Conservation (phyloP, 2,113 vertebrate genomes). For the Ciconia maguari region DNA sequence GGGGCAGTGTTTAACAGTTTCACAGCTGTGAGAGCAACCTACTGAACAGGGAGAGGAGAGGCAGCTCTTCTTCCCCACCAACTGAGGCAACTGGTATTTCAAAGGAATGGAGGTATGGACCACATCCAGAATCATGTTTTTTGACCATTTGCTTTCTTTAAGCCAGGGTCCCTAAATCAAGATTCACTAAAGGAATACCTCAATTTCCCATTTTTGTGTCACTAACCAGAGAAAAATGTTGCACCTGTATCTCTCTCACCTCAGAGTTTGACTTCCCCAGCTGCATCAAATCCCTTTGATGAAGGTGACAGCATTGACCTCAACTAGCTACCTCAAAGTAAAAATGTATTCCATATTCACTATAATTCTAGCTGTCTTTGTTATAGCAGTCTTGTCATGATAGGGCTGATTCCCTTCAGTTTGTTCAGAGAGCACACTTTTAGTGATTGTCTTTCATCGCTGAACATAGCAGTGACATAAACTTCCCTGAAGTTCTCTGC, state of each 20-base stretch:
- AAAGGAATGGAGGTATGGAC: not conserved
- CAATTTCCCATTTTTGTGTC: not conserved
- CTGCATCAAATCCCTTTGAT: not conserved
- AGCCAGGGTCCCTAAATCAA: not conserved
- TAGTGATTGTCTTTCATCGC: not conserved
- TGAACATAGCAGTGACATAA: rapidly evolving
- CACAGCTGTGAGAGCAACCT: conserved; percentile 33
- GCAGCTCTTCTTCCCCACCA: not conserved
- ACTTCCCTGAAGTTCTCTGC: not conserved
- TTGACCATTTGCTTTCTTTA: not conserved
- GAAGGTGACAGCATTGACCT: not conserved
- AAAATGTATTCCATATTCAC: not conserved
- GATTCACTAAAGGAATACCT: not conserved
- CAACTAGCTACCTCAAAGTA: not conserved
- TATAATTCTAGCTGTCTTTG: not conserved
- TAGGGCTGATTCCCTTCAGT: not conserved
- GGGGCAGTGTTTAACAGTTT: not conserved
- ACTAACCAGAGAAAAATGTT: not conserved
- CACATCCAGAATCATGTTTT: not conserved
- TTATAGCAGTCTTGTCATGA: not conserved
- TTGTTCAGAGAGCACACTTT: not conserved
- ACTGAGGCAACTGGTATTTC: not conserved
- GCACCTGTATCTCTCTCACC: not conserved
- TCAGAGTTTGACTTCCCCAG: not conserved
- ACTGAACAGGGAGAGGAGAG: not conserved